Evolutionary conservation across 2,113 vertebrate species (phyloP).

Genomic region (Leptosomus discolor): DNA sequence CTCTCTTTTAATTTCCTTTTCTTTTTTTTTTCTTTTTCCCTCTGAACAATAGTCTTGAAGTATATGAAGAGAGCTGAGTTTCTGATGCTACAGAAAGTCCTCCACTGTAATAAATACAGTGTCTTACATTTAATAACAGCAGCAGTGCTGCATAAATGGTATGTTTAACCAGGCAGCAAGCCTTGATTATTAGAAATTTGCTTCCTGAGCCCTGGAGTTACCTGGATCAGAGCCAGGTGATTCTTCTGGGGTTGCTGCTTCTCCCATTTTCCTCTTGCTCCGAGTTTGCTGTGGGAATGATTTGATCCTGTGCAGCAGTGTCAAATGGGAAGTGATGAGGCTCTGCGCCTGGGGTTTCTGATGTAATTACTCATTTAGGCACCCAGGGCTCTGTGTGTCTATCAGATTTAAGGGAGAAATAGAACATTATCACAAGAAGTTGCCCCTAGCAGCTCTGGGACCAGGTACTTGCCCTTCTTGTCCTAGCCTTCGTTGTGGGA

Average conservation of each 20-base stretch:
- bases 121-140: neutral
- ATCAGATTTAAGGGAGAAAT: neutral
- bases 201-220: neutral
- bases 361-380: neutral
- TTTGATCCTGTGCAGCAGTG: neutral
- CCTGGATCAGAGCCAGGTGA: neutral
- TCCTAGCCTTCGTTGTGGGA: neutral
- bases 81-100: neutral
- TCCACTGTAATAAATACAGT: neutral
- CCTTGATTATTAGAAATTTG: neutral
- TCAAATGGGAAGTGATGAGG: neutral
- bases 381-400: neutral
- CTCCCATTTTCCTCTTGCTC: neutral
- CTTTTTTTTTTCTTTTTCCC: neutral
- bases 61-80: neutral
- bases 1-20: neutral
- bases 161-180: neutral
- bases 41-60: neutral
- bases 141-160: neutral
- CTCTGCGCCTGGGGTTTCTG: neutral
- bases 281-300: neutral
- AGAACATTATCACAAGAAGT: neutral
- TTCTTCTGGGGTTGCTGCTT: neutral
- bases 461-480: neutral
- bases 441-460: neutral